Conservation (phyloP, 1,140 invertebrate genomes). For the Leptinotarsa lineolata region DNA sequence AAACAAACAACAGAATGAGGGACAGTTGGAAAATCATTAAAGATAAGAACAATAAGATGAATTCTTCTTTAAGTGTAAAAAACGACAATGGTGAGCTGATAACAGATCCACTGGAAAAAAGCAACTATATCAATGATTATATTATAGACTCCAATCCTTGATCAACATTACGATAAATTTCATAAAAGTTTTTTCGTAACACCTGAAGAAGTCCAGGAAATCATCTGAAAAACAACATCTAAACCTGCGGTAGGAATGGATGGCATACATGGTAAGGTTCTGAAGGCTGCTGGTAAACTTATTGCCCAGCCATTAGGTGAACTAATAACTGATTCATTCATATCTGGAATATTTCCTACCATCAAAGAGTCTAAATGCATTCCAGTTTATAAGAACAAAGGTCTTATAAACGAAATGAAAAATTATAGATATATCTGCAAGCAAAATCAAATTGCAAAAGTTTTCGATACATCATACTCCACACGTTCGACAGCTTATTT, state of each 20-base stretch:
- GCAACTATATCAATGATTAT: constrained; percentile 5
- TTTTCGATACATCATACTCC: constrained; percentile 15
- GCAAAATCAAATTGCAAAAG: constrained; percentile 6
- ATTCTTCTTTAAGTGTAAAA: too few relatives aligned
- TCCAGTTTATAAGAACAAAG: constrained; percentile 19
- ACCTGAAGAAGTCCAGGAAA: constrained; percentile 15
- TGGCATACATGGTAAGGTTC: constrained; percentile 15
- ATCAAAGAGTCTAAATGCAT: constrained; percentile 10
- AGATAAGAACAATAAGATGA: too few relatives aligned
- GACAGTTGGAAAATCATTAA: too few relatives aligned
- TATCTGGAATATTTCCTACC: background rate
- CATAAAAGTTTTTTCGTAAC: constrained; percentile 11
- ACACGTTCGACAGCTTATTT: constrained; percentile 15
- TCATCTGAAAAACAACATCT: constrained; percentile 4
- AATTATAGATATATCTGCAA: constrained; percentile 4
- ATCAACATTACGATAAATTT: constrained; percentile 4
- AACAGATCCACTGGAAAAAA: too few relatives aligned
- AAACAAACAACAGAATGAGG: too few relatives aligned
- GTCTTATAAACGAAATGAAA: constrained; percentile 1
- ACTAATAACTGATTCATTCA: background rate
- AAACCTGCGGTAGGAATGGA: constrained; percentile 11
- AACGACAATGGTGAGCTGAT: too few relatives aligned
- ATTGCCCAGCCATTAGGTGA: background rate
- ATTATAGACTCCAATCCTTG: constrained; percentile 3
- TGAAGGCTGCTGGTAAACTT: background rate